These are phyloP conservation scores for Eulemur rubriventer DNA, from an alignment of 2,797 vertebrate genomes.

Conservation along the genomic window DNA sequence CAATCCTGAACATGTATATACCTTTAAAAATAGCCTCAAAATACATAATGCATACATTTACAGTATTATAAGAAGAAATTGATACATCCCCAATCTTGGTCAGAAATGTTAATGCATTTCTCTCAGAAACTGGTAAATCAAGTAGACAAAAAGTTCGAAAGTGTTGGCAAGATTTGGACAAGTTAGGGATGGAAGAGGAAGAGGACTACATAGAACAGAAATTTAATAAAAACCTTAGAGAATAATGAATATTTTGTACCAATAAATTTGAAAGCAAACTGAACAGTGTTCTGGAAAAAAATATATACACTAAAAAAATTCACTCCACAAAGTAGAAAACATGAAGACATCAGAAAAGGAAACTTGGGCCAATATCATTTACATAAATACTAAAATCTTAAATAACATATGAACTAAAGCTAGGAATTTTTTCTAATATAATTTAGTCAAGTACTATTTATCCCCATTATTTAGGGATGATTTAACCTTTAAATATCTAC, in stretches of 20 bases:
- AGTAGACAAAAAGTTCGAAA: neutral
- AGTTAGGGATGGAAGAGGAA: neutral
- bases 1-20: neutral
- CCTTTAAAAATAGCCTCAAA: neutral
- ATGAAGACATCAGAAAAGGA: neutral
- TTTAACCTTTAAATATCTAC: constrained; percentile 5
- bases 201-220: neutral
- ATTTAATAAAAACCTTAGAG: neutral
- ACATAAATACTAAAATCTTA: neutral
- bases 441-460: neutral
- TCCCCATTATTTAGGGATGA: neutral
- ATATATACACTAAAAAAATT: neutral
- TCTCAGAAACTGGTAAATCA: neutral
- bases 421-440: neutral
- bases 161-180: neutral
- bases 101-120: neutral
- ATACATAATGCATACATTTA: neutral
- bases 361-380: neutral
- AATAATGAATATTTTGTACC: neutral
- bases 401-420: neutral
- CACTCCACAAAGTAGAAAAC: neutral
- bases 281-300: neutral
- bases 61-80: neutral
- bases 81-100: neutral
- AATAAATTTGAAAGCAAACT: neutral